A percentile compares a stretch with the other conserved stretches of the same genome.
Conservation (phyloP, 2,113 vertebrate species). For the Colossoma macropomum region DNA sequence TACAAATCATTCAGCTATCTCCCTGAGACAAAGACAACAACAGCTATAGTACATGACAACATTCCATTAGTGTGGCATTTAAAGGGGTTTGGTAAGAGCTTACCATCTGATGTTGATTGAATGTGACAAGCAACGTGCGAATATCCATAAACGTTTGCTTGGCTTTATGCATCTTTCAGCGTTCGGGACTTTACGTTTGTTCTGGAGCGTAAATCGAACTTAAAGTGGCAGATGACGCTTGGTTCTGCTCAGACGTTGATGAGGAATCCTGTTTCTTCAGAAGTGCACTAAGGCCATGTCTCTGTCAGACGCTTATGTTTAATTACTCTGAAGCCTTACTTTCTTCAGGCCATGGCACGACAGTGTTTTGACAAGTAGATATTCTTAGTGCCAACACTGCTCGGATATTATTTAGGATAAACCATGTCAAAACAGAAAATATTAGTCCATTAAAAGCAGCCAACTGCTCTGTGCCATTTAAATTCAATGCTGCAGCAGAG, state of each 20-base stretch:
- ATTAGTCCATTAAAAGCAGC: conserved; percentile 56
- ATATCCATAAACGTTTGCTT: conserved; percentile 47
- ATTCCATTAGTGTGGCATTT: conserved; percentile 60
- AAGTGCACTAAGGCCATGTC: conserved; percentile 48
- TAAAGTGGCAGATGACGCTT: conserved; percentile 50
- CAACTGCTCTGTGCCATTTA: conserved; percentile 46
- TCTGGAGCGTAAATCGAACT: conserved; percentile 49
- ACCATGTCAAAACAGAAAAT: conserved; percentile 55
- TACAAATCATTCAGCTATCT: conserved; percentile 57
- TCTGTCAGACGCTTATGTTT: conserved; percentile 53
- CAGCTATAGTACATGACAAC: conserved; percentile 57
- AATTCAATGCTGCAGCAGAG: conserved; percentile 43
- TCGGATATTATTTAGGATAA: conserved; percentile 55
- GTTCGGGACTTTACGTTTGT: conserved; percentile 51
- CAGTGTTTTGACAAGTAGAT: conserved; percentile 59
- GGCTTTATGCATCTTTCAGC: conserved; percentile 36
- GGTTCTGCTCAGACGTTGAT: conserved; percentile 46
- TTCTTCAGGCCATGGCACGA: conserved; percentile 40
- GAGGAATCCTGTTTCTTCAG: conserved; percentile 43
- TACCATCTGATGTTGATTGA: conserved; percentile 39
- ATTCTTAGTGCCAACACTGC: conserved; percentile 49
- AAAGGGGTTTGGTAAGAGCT: conserved; percentile 20
- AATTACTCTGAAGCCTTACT: conserved; percentile 52
- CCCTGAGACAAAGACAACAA: conserved; percentile 53
- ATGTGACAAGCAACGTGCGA: conserved; percentile 43